phyloP scores from a whole-genome alignment of 1,140 invertebrate genomes.

The Drosophila sp. region DNA sequence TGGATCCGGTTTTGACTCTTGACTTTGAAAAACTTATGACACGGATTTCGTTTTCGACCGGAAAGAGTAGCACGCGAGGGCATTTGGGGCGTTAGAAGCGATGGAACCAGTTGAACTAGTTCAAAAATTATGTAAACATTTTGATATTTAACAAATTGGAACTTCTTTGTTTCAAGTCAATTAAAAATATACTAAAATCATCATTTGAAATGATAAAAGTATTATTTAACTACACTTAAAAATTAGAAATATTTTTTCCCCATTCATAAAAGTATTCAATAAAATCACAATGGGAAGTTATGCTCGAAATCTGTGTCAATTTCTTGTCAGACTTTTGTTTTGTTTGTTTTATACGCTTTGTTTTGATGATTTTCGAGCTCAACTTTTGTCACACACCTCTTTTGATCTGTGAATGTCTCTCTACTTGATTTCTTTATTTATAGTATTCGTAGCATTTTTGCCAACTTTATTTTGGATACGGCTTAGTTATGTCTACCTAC shows the following conservation, averaged over 20 bases:
- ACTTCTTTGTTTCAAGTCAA: slow-evolving; percentile 4
- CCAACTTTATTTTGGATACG: slow-evolving; percentile 34
- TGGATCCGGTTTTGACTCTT: slow-evolving; percentile 57
- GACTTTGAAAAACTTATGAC: slow-evolving; percentile 52
- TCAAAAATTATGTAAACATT: slow-evolving; percentile 2
- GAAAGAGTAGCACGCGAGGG: slow-evolving; percentile 62
- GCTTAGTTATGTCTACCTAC: slow-evolving; percentile 21
- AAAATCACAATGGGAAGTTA: slow-evolving; percentile 44
- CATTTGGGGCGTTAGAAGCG: slow-evolving; percentile 1
- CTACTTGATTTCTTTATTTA: slow-evolving; percentile 13
- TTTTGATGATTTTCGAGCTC: slow-evolving; percentile 21
- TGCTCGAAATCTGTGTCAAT: slow-evolving; percentile 47
- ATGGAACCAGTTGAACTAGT: slow-evolving; percentile 47
- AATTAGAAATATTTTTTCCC: not conserved
- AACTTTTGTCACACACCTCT: slow-evolving; percentile 31
- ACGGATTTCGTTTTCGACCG: slow-evolving; percentile 54
- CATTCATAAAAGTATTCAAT: slow-evolving; percentile 28
- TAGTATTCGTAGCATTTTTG: slow-evolving; percentile 27
- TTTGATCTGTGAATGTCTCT: slow-evolving; percentile 34
- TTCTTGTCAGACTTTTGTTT: slow-evolving; percentile 26
- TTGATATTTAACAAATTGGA: not conserved
- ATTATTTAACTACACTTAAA: slow-evolving; percentile 1
- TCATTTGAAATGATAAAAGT: not conserved
- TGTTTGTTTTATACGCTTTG: slow-evolving; percentile 34
- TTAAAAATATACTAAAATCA: not conserved